phyloP scores from a whole-genome alignment of 2,113 vertebrate genomes.

The Grus americana region DNA sequence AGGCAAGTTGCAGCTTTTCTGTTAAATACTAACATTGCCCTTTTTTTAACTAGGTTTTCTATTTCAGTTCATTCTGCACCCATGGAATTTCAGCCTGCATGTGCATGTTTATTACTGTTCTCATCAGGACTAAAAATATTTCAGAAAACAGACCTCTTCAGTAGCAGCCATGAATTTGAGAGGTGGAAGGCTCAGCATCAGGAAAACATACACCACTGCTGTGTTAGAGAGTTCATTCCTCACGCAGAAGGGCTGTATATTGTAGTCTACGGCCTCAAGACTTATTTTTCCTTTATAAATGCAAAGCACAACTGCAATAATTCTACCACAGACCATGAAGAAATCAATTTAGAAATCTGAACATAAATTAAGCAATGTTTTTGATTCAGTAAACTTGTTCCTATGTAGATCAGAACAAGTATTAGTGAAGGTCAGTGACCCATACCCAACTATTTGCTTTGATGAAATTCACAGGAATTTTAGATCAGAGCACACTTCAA shows the following conservation, averaged over 20 bases:
- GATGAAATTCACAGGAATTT: constrained; percentile 32
- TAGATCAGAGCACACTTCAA: constrained; percentile 3
- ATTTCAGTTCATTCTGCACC: neutral
- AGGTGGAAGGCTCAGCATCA: neutral
- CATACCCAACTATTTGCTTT: neutral
- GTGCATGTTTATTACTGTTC: neutral
- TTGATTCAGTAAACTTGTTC: constrained; percentile 48
- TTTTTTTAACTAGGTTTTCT: neutral
- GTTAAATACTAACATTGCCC: neutral
- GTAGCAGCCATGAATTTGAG: neutral
- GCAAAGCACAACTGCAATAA: constrained; percentile 34
- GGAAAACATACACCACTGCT: neutral
- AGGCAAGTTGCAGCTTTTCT: neutral
- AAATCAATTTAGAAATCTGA: constrained; percentile 58
- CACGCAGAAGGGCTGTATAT: neutral
- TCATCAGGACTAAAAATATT: neutral
- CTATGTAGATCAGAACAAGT: constrained; percentile 33
- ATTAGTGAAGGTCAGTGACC: constrained; percentile 34
- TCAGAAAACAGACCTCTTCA: neutral
- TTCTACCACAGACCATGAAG: constrained; percentile 38
- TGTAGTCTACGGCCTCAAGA: neutral
- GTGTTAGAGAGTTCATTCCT: neutral
- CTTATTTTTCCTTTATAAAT: constrained; percentile 26
- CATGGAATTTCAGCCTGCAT: neutral
- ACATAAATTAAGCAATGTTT: constrained; percentile 56